Evolutionary conservation across 2,797 vertebrate species (phyloP).

Genomic region (Anguilla obscura): DNA sequence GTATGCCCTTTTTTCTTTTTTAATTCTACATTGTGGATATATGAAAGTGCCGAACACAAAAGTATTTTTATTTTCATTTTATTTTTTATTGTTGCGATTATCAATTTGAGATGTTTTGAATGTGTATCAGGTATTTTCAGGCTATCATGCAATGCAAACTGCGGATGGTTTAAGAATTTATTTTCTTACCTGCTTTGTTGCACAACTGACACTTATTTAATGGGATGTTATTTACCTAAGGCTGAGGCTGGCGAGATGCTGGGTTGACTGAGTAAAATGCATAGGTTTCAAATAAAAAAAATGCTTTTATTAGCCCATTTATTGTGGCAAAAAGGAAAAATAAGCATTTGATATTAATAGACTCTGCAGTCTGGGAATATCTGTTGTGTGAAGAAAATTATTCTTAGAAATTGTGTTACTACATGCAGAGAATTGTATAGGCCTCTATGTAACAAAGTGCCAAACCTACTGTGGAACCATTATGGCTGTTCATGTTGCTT

Average conservation of each 20-base stretch:
- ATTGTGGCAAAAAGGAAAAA: neutral
- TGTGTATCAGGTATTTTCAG: too few species aligned
- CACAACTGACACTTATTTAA: neutral
- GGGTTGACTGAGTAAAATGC: too few species aligned
- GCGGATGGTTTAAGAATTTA: neutral
- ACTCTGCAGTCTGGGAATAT: neutral
- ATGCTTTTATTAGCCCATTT: neutral
- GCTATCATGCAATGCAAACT: neutral
- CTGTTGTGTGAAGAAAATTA: neutral
- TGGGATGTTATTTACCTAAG: neutral
- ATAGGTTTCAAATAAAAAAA: too few species aligned
- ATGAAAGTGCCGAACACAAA: too few species aligned
- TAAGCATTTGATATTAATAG: neutral
- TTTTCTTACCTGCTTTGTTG: neutral
- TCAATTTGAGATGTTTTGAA: too few species aligned
- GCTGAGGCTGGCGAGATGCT: neutral
- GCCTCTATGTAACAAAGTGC: neutral
- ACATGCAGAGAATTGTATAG: neutral
- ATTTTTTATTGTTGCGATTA: too few species aligned
- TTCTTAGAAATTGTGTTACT: neutral
- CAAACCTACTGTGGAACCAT: neutral
- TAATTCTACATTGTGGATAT: too few species aligned
- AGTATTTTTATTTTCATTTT: too few species aligned
- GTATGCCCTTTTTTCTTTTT: neutral
- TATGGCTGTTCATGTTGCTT: too few species aligned